A percentile compares a stretch with the other conserved stretches of the same genome.
Conservation (phyloP, 2,113 vertebrate genomes). For the Zosterops borbonicus region DNA sequence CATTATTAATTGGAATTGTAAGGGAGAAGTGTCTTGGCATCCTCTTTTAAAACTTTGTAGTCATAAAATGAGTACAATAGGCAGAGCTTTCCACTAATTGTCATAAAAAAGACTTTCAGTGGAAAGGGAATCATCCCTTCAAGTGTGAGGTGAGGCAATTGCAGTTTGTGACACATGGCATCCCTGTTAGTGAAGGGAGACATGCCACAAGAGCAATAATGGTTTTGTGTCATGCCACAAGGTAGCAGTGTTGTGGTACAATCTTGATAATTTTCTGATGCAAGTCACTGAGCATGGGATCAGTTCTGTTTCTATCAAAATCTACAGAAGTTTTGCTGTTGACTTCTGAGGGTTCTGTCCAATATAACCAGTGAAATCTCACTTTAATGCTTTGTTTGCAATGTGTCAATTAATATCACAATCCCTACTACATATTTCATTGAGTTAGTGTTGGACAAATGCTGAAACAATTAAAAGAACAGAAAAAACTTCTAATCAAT, state of each 20-base stretch:
- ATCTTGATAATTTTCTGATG: slow-evolving; percentile 23
- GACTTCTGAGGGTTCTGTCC: not conserved
- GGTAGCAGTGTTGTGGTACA: slow-evolving; percentile 62
- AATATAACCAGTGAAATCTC: not conserved
- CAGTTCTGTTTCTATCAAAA: not conserved
- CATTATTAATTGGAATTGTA: not conserved
- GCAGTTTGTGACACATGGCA: not conserved
- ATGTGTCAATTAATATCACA: not conserved
- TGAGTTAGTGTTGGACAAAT: not conserved
- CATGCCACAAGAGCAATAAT: slow-evolving; percentile 1
- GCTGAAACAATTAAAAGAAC: not conserved
- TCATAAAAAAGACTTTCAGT: not conserved
- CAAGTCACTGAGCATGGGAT: not conserved
- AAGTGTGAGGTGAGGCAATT: not conserved
- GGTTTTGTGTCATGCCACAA: slow-evolving; percentile 34
- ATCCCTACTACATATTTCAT: not conserved
- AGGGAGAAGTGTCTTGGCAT: not conserved
- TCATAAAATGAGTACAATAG: not conserved
- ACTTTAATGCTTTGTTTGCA: not conserved
- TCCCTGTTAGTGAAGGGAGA: not conserved
- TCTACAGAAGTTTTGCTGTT: not conserved
- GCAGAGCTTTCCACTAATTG: not conserved
- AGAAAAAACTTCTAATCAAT: not conserved
- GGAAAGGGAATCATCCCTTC: not conserved
- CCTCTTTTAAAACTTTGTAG: not conserved